A percentile compares a stretch with the other conserved stretches of the same genome.
These are phyloP conservation scores for Catharus ustulatus DNA, from an alignment of 2,797 vertebrate genomes.

Conservation along the genomic window DNA sequence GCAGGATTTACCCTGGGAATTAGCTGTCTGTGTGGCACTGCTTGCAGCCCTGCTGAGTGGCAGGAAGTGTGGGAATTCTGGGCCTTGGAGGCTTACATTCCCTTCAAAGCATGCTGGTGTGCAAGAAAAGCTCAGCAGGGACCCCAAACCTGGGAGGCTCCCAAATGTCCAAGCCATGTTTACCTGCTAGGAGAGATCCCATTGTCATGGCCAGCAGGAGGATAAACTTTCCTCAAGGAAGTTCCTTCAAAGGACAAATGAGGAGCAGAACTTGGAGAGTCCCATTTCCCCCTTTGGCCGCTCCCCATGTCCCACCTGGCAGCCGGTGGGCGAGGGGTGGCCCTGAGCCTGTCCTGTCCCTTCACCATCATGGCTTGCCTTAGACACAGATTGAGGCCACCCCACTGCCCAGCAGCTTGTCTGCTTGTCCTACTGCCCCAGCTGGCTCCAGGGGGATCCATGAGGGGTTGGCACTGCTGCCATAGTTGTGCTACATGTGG, in stretches of 20 bases:
- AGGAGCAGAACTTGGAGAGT: not conserved
- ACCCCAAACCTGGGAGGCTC: not conserved
- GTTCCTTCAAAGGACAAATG: not conserved
- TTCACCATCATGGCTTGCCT: fast-evolving
- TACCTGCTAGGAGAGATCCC: not conserved
- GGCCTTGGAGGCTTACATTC: not conserved
- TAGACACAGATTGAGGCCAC: fast-evolving
- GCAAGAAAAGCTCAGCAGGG: not conserved
- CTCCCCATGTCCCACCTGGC: not conserved
- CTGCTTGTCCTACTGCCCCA: not conserved
- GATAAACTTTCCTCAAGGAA: not conserved
- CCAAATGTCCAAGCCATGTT: fast-evolving
- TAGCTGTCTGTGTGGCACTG: not conserved
- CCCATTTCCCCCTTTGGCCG: not conserved
- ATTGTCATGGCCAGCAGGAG: not conserved
- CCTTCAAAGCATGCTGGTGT: not conserved
- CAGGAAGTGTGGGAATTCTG: not conserved
- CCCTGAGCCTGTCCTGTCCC: not conserved
- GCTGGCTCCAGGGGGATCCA: not conserved
- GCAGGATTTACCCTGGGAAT: not conserved
- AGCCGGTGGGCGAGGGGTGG: not conserved
- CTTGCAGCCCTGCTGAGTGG: not conserved
- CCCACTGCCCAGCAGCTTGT: not conserved
- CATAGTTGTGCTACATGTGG: not conserved
- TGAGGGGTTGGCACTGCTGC: not conserved